These are phyloP conservation scores for Aromia moschata DNA, from an alignment of 2,888 invertebrate species.

Conservation along the genomic window DNA sequence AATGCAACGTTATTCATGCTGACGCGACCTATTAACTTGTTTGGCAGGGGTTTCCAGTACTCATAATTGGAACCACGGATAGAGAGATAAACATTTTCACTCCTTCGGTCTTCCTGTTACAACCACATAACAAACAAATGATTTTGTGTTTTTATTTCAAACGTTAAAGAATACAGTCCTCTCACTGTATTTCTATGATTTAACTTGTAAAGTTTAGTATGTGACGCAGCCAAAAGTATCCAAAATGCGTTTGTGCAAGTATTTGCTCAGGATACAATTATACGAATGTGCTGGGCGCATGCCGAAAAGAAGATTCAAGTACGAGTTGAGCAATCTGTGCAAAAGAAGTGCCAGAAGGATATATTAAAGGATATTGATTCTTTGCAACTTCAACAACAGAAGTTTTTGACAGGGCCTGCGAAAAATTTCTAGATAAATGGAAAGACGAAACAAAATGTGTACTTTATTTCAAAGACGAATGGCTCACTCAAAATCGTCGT, in stretches of 20 bases:
- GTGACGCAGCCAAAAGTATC: slow-evolving; percentile 5
- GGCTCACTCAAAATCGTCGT: slow-evolving; percentile 7
- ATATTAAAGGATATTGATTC: slow-evolving; percentile 20
- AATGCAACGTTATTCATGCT: background rate
- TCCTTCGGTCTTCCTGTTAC: slow-evolving; percentile 19
- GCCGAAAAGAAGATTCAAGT: slow-evolving; percentile 7
- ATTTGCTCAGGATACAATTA: slow-evolving; percentile 18
- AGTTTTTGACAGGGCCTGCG: slow-evolving; percentile 12
- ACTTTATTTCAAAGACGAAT: slow-evolving; percentile 13
- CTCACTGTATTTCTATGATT: slow-evolving; percentile 6
- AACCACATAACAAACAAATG: slow-evolving; percentile 17
- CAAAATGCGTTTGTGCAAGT: slow-evolving; percentile 10
- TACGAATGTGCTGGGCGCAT: slow-evolving; percentile 22
- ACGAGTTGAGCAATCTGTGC: slow-evolving; percentile 12
- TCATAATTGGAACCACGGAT: background rate
- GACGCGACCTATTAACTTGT: background rate
- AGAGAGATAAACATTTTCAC: slow-evolving; percentile 5
- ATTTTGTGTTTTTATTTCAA: slow-evolving; percentile 21
- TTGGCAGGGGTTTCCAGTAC: background rate
- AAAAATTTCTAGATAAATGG: slow-evolving; percentile 14
- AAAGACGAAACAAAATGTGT: slow-evolving; percentile 8
- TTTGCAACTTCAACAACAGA: slow-evolving; percentile 23
- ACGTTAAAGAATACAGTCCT: slow-evolving; percentile 20
- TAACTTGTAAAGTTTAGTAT: slow-evolving; percentile 19
- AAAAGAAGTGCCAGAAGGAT: slow-evolving; percentile 15